These are phyloP conservation scores for Neoarius graeffei DNA, from an alignment of 2,113 vertebrate species.

Conservation along the genomic window DNA sequence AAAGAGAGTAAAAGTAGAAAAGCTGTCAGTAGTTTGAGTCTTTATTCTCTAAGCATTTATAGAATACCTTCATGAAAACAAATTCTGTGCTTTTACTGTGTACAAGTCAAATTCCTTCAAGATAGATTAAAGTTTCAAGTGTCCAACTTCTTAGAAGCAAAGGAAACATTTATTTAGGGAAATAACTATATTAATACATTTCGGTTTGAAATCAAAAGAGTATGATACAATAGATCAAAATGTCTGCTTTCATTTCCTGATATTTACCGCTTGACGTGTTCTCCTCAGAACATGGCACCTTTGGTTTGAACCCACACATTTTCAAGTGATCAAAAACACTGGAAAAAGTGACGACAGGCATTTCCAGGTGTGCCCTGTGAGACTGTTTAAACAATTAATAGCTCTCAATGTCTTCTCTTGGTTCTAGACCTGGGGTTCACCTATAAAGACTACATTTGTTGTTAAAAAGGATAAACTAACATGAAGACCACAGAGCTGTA, in stretches of 20 bases:
- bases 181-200: not conserved
- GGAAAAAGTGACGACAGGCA: too few species aligned
- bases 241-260: not conserved
- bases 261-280: not conserved
- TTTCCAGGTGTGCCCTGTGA: too few species aligned
- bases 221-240: not conserved
- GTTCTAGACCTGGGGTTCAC: not conserved
- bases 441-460: not conserved
- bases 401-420: not conserved
- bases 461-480: not conserved
- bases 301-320: not conserved
- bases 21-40: conserved; percentile 18
- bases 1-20: conserved; percentile 29
- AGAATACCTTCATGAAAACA: conserved; percentile 12
- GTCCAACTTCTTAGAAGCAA: not conserved
- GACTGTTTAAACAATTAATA: too few species aligned
- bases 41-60: conserved; percentile 13
- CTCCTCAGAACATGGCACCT: not conserved
- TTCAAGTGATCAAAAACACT: not conserved
- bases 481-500: not conserved
- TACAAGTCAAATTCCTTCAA: not conserved
- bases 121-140: not conserved
- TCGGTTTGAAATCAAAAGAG: not conserved
- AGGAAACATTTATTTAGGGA: not conserved
- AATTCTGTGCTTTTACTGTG: not conserved